Percentiles rank a stretch among this genome's conserved stretches.
These are phyloP conservation scores for Sebastes glaucus DNA, from an alignment of 2,797 vertebrate genomes.

Conservation along the genomic window DNA sequence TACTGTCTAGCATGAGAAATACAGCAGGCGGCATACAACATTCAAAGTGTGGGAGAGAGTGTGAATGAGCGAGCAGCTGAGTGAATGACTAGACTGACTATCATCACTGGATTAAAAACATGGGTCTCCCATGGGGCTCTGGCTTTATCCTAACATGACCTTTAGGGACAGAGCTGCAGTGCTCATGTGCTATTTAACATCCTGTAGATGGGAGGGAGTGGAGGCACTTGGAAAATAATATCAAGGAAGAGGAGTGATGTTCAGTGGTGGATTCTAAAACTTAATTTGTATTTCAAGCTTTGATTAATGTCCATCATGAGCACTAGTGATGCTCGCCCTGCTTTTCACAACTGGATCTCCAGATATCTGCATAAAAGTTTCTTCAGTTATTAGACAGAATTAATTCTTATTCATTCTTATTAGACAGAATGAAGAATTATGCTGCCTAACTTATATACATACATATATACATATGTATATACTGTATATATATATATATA, in stretches of 20 bases:
- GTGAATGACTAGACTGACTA: background rate
- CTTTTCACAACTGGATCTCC: background rate
- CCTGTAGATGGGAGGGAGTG: background rate
- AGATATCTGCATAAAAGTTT: background rate
- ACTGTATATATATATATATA: no score
- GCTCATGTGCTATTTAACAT: background rate
- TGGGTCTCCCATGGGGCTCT: background rate
- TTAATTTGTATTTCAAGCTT: background rate
- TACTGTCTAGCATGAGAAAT: background rate
- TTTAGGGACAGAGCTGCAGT: background rate
- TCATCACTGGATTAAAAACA: background rate
- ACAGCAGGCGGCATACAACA: background rate
- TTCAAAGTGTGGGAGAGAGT: background rate
- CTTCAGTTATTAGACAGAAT: conserved; percentile 3
- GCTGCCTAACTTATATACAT: background rate
- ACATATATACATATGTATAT: no score
- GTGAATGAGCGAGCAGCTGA: background rate
- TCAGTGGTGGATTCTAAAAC: background rate
- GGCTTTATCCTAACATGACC: background rate
- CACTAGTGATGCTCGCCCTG: background rate
- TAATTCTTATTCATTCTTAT: background rate
- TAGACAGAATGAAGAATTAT: background rate
- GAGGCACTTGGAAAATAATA: background rate
- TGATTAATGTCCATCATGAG: background rate
- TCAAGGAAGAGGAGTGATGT: background rate